Evolutionary conservation across 1,140 invertebrate genomes (phyloP).

Genomic region (Neuroterus valhalla): DNA sequence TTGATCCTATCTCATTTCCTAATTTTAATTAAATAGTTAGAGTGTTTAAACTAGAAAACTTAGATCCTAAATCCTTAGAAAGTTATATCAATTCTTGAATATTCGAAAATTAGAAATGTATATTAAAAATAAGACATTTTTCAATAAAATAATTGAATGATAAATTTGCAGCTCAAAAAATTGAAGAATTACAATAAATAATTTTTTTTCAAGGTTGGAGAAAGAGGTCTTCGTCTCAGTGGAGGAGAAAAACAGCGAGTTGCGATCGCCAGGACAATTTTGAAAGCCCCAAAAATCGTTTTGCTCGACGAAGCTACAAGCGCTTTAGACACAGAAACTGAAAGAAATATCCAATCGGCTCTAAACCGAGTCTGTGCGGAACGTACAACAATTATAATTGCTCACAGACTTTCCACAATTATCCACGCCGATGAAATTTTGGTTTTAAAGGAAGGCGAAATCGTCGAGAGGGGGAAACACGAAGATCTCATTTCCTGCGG

Average conservation of each 20-base stretch:
- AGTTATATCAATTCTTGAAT: no score
- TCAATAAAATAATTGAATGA: constrained; percentile 34
- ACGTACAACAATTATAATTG: constrained; percentile 93
- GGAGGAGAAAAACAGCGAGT: constrained; percentile 96
- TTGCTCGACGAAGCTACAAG: constrained; percentile 94
- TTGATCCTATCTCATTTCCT: no score
- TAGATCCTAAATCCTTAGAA: no score
- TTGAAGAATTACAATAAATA: no score
- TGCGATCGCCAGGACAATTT: constrained; percentile 91
- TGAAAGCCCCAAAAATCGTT: constrained; percentile 91
- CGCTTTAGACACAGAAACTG: constrained; percentile 88
- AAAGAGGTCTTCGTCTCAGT: constrained; percentile 85
- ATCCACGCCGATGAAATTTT: constrained; percentile 95
- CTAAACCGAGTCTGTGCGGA: constrained; percentile 86
- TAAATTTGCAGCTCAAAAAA: constrained; percentile 4
- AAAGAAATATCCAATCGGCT: constrained; percentile 89
- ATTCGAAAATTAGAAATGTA: no score
- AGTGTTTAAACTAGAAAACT: no score
- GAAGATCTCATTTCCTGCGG: constrained; percentile 83
- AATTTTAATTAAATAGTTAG: no score
- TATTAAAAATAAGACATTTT: no score
- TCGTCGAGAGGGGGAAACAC: constrained; percentile 92
- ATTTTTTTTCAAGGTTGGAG: constrained; percentile 79
- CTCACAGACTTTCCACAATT: constrained; percentile 94
- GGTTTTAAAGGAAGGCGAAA: constrained; percentile 91